Percentiles rank a stretch among this genome's conserved stretches.
Conservation (phyloP, 2,113 vertebrate genomes). For the Antechinus flavipes region DNA sequence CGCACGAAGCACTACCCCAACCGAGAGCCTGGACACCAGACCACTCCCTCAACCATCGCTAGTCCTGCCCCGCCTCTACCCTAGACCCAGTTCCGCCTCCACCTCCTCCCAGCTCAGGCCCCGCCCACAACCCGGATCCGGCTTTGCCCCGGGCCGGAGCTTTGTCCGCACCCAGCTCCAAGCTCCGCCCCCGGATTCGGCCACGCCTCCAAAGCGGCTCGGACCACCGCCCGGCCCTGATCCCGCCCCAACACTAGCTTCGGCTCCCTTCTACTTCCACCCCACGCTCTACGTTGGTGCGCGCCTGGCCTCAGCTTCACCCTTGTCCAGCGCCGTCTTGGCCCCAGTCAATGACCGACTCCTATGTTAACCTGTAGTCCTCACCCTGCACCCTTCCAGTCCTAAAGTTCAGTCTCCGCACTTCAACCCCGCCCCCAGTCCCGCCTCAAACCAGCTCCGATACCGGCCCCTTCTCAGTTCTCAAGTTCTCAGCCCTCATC, state of each 20-base stretch:
- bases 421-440: too few species aligned
- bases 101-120: rapidly evolving
- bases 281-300: not conserved
- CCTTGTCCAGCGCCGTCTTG: not conserved
- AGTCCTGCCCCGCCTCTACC: not conserved
- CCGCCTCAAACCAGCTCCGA: not conserved
- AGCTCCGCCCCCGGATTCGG: not conserved
- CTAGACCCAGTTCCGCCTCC: not conserved
- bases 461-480: not conserved
- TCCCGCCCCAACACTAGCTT: not conserved
- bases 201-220: not conserved
- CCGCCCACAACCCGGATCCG: not conserved
- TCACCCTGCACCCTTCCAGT: too few species aligned
- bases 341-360: not conserved
- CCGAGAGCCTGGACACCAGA: not conserved
- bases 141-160: not conserved
- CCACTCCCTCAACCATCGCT: not conserved
- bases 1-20: not conserved
- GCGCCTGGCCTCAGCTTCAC: not conserved
- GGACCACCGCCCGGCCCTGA: not conserved
- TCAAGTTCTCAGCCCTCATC: too few species aligned
- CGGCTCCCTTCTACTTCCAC: not conserved
- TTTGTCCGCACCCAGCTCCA: not conserved
- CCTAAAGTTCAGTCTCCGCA: too few species aligned
- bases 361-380: not conserved